These are phyloP conservation scores for Scelioninae gen. 1 DNA, from an alignment of 2,888 invertebrate genomes.

Conservation along the genomic window DNA sequence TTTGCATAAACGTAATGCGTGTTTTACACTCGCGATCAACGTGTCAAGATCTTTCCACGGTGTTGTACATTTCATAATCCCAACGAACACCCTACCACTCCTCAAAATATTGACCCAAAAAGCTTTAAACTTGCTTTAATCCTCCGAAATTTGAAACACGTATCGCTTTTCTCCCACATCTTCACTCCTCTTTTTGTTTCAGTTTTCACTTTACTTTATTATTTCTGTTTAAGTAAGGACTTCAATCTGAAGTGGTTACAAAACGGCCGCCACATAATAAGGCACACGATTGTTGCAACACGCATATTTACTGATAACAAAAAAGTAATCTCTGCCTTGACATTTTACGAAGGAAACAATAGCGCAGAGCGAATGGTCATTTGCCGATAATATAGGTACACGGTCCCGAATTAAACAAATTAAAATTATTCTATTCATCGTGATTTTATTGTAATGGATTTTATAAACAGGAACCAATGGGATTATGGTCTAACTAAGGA, in stretches of 20 bases:
- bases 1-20: slow-evolving; percentile 68
- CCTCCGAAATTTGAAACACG: slow-evolving; percentile 14
- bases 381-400: slow-evolving; percentile 52
- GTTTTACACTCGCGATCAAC: slow-evolving; percentile 51
- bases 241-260: slow-evolving; percentile 79
- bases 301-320: slow-evolving; percentile 78
- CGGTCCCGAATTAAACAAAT: slow-evolving; percentile 8
- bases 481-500: no score
- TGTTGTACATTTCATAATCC: not conserved
- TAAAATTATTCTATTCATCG: no score
- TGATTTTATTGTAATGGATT: no score
- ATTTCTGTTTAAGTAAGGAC: slow-evolving; percentile 70
- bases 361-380: slow-evolving; percentile 46
- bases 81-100: not conserved
- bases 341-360: slow-evolving; percentile 16
- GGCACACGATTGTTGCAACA: slow-evolving; percentile 84
- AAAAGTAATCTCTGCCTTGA: slow-evolving; percentile 48
- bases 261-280: slow-evolving; percentile 84
- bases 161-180: slow-evolving; percentile 34
- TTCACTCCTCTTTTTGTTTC: slow-evolving; percentile 33
- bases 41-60: slow-evolving; percentile 25
- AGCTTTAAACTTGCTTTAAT: not conserved
- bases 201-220: slow-evolving; percentile 37
- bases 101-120: not conserved
- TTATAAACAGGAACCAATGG: no score